A percentile compares a stretch with the other conserved stretches of the same genome.
Conservation (phyloP, 2,113 vertebrate species). For the Mungos mungo region DNA sequence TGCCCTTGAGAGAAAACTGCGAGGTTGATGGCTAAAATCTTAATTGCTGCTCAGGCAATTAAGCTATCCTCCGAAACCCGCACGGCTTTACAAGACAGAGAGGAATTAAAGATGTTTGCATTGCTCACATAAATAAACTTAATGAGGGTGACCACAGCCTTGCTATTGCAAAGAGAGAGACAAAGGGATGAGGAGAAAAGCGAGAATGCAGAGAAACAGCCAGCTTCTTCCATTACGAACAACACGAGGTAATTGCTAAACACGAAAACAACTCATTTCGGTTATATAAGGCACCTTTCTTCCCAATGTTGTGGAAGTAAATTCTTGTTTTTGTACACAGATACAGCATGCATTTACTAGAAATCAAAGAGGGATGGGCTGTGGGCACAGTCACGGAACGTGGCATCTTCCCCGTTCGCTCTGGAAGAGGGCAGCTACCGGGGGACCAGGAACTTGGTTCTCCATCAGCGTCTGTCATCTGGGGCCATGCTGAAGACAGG, state of each 20-base stretch:
- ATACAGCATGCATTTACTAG: accelerated
- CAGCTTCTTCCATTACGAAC: background rate
- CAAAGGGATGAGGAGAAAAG: background rate
- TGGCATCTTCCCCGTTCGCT: accelerated
- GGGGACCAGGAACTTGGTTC: accelerated
- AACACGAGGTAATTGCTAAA: background rate
- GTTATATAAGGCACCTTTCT: background rate
- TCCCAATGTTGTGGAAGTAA: background rate
- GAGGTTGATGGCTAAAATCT: background rate
- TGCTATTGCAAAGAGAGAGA: no score
- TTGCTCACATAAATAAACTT: background rate
- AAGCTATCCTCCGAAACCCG: background rate
- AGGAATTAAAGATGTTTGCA: background rate
- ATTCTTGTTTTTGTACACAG: background rate
- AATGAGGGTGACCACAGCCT: background rate
- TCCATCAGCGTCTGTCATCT: background rate
- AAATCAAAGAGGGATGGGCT: background rate
- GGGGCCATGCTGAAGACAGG: accelerated
- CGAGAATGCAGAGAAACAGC: no score
- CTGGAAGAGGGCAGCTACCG: accelerated
- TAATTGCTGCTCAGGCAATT: background rate
- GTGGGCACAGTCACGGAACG: no score
- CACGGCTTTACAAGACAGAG: background rate
- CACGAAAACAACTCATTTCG: background rate
- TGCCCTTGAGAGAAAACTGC: background rate